Evolutionary conservation across 2,888 invertebrate genomes (phyloP).

Genomic region (Gisinianus flammeolus): DNA sequence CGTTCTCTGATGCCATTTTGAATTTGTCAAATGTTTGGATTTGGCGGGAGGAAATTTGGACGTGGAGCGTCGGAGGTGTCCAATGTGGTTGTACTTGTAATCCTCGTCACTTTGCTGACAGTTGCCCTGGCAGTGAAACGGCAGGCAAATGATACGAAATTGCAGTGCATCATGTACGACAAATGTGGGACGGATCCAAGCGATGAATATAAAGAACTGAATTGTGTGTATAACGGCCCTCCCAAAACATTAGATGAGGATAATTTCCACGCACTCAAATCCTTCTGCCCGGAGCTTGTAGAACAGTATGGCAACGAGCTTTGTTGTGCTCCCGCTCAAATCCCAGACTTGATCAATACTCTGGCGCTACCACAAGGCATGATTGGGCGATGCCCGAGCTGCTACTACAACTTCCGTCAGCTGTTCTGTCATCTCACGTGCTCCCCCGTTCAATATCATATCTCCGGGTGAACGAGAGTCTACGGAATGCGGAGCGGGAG

Average conservation of each 20-base stretch:
- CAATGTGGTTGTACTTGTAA: too few species aligned
- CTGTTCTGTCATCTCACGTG: slow-evolving; percentile 84
- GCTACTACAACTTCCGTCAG: slow-evolving; percentile 75
- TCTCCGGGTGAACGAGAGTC: slow-evolving; percentile 61
- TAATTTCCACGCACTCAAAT: slow-evolving; percentile 64
- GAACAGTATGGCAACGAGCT: slow-evolving; percentile 60
- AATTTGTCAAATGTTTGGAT: too few species aligned
- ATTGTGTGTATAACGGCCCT: slow-evolving; percentile 64
- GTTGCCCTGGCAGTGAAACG: background rate
- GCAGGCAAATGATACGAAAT: background rate
- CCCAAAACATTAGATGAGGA: slow-evolving; percentile 61
- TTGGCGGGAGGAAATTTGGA: too few species aligned
- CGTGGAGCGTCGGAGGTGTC: too few species aligned
- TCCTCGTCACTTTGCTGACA: too few species aligned
- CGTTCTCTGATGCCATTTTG: too few species aligned
- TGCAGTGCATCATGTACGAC: slow-evolving; percentile 69
- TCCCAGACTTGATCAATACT: slow-evolving; percentile 60
- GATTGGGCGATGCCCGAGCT: slow-evolving; percentile 81
- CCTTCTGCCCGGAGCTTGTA: slow-evolving; percentile 70
- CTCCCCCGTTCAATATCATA: slow-evolving; percentile 72
- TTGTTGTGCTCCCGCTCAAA: slow-evolving; percentile 53
- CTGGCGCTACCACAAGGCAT: slow-evolving; percentile 71
- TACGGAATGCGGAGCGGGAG: slow-evolving; percentile 11
- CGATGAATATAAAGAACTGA: slow-evolving; percentile 57
- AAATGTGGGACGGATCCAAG: slow-evolving; percentile 62